Evolutionary conservation across 30 jellyfish, hydroid and myxozoan genomes (phyloP).

Genomic region (Rhopilema esculentum): DNA sequence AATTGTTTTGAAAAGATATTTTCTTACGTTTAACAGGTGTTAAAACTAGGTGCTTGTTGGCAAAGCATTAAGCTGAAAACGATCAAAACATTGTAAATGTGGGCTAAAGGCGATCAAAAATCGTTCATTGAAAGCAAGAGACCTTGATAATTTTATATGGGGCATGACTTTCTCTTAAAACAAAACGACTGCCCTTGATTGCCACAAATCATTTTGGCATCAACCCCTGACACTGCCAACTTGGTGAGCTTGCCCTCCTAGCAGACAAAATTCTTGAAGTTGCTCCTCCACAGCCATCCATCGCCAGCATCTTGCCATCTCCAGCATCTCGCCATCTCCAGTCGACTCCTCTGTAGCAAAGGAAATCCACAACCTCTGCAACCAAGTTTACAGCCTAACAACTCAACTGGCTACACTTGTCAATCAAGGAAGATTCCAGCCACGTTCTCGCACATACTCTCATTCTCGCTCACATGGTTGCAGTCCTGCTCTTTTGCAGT

Average conservation of each 20-base stretch:
- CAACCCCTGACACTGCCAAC: conserved; percentile 16
- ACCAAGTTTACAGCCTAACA: conserved; percentile 4
- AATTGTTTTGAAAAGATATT: not conserved
- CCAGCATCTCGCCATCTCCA: not conserved
- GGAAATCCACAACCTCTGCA: conserved; percentile 8
- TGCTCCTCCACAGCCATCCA: conserved; percentile 19
- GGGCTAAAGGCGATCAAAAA: no score
- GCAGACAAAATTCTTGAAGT: conserved; percentile 38
- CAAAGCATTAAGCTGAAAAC: no score
- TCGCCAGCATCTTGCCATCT: no score
- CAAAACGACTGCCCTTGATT: conserved; percentile 17
- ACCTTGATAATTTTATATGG: no score
- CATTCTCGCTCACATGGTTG: conserved; percentile 2
- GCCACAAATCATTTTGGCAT: conserved; percentile 24
- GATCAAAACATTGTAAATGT: no score
- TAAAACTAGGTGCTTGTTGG: no score
- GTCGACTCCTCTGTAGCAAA: conserved; percentile 3
- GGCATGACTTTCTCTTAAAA: no score
- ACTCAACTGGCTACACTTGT: not conserved
- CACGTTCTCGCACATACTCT: conserved; percentile 4
- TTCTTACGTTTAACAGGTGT: no score
- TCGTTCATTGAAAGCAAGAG: no score
- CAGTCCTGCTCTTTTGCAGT: not conserved
- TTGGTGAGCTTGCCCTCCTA: conserved; percentile 10
- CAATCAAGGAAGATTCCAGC: not conserved